A percentile compares a stretch with the other conserved stretches of the same genome.
phyloP scores from a whole-genome alignment of 1,140 invertebrate species.

The Euura saliciscinereae region DNA sequence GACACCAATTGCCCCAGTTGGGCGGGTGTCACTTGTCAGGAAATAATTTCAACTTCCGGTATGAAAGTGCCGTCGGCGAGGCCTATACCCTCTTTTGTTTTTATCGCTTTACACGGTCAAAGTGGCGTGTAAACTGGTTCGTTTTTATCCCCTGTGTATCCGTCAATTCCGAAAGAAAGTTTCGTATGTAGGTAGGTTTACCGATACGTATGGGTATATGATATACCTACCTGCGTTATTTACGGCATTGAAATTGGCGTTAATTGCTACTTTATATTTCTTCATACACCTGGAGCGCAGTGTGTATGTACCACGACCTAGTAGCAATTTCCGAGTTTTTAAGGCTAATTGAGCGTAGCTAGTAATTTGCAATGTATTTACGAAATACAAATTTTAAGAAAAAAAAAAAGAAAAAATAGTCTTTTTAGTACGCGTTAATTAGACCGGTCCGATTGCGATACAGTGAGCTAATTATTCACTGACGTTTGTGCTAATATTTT shows the following conservation, averaged over 20 bases:
- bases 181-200: no score
- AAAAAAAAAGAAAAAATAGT: no score
- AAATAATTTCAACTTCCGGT: slow-evolving; percentile 3
- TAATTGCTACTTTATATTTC: neutral
- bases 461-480: no score
- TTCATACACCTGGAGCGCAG: no score
- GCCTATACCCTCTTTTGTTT: neutral
- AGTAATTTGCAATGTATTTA: no score
- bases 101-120: neutral
- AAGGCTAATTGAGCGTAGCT: no score
- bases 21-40: slow-evolving; percentile 4
- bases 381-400: no score
- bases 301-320: no score
- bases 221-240: neutral
- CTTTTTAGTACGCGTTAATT: no score
- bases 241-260: slow-evolving; percentile 5
- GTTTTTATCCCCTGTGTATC: neutral
- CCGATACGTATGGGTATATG: neutral
- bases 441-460: no score
- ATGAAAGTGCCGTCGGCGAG: neutral
- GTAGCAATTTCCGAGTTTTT: neutral
- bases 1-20: slow-evolving; percentile 2
- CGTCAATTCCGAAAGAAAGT: neutral
- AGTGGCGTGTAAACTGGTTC: no score
- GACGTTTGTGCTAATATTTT: no score